Evolutionary conservation across 92 coral and sea anemone genomes (phyloP), one percentile per base, ranked within the genome.

Genomic region (Heliopora coerulea): DNA sequence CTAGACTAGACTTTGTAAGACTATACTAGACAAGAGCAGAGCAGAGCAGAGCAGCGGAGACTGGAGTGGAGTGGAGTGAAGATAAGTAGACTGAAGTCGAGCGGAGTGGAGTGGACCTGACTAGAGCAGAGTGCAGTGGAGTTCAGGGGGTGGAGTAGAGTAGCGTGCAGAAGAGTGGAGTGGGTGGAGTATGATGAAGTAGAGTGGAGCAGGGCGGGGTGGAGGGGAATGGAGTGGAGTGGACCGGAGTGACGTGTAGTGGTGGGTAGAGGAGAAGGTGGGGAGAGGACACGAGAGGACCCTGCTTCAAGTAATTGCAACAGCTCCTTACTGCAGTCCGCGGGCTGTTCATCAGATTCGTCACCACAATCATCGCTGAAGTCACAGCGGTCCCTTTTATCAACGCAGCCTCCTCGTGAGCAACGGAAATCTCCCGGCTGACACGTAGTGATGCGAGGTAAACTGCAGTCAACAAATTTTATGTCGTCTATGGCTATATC

Each of bases 401-500:
- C 81, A 54, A 85, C 86, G 59, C 99, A 95, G 13, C 93, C 80
- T 33, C 83, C 85, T 44, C 96, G 88, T 24, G 41, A 64, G 66
- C 99, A 95, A 48, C 79, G 32, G 78, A 81, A 85, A 15, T 88
- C 58, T 35, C 74, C 73, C 4, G 91, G 93, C 18, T 3, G 24
- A 30, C 60, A 49, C 1, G 20, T 48, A 23, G 5, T 19, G 1
- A 27, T 34, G 23, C 34, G 49, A 10, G 96, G 96, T 24, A 95
- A 80, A 1, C 80, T 85, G 72, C 99, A 95, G 2, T 87, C 89
- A 26, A 83, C 87, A 41, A 95, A 91, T 70, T 81, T 74, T 33
- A 95, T 59, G 75, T 95, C 99, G 87, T 95, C 99, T 23, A 95
- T 73, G n/a, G 91, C 99, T 42, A 95, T 90, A 64, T 95, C 99